Evolutionary conservation across 2,797 vertebrate species (phyloP).

Genomic region (Pipistrellus kuhlii): DNA sequence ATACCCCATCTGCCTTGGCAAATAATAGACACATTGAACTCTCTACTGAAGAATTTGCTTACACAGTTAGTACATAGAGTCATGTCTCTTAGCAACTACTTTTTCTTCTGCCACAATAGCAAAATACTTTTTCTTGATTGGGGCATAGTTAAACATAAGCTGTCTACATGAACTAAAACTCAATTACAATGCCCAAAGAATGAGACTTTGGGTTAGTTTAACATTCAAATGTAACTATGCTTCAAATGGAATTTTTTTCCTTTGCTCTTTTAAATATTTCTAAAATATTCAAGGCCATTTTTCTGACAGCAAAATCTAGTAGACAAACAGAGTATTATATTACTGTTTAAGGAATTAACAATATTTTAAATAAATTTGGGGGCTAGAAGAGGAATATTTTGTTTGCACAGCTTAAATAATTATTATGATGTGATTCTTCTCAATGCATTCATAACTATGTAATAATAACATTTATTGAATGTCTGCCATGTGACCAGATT

Average conservation of each 20-base stretch:
- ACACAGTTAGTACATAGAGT: not conserved
- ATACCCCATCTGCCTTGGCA: not conserved
- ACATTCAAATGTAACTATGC: not conserved
- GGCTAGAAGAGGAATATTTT: not conserved
- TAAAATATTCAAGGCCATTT: conserved; percentile 42
- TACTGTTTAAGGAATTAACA: not conserved
- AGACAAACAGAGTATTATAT: conserved; percentile 7
- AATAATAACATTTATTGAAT: conserved; percentile 29
- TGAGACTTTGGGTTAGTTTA: not conserved
- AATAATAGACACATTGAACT: not conserved
- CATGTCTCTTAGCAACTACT: not conserved
- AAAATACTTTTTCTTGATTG: not conserved
- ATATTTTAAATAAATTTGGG: not conserved
- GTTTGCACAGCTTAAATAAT: not conserved
- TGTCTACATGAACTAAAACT: not conserved
- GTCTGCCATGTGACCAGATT: not conserved
- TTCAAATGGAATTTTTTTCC: not conserved
- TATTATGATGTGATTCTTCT: conserved; percentile 2
- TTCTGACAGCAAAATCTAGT: not conserved
- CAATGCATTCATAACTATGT: not conserved
- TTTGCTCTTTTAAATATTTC: not conserved
- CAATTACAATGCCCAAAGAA: not conserved
- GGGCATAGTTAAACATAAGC: not conserved
- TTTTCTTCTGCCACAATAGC: not conserved
- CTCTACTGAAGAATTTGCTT: not conserved